Conservation (phyloP, 1,140 invertebrate species). For the Ptiloglossa arizonensis region DNA sequence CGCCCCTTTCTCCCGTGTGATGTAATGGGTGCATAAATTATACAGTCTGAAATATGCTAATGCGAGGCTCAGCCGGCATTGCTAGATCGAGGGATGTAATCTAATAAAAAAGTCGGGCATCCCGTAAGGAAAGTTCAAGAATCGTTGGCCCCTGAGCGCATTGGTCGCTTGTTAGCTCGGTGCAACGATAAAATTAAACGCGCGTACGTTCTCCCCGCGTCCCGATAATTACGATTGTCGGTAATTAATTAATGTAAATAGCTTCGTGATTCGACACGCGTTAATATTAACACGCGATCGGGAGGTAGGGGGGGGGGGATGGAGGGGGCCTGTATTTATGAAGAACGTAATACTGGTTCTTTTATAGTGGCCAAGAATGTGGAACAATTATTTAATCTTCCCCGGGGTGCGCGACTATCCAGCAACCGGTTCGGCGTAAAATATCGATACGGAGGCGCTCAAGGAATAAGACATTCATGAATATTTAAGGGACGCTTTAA, state of each 20-base stretch:
- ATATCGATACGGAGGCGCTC: constrained; percentile 28
- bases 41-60: constrained; percentile 62
- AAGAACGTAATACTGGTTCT: not conserved
- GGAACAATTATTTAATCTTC: constrained; percentile 45
- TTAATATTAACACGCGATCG: constrained; percentile 25
- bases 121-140: constrained; percentile 39
- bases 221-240: constrained; percentile 27
- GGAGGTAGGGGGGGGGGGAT: too few species aligned
- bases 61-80: constrained; percentile 44
- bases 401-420: constrained; percentile 24
- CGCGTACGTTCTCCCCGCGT: not conserved
- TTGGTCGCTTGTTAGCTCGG: constrained; percentile 7
- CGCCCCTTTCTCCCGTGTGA: constrained; percentile 26
- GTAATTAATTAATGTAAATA: constrained; percentile 37
- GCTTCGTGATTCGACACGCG: not conserved
- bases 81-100: constrained; percentile 51
- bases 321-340: constrained; percentile 11
- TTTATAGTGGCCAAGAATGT: constrained; percentile 13
- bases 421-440: constrained; percentile 44
- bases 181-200: constrained; percentile 13
- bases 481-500: constrained; percentile 55
- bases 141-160: constrained; percentile 19
- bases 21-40: constrained; percentile 63
- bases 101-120: constrained; percentile 60
- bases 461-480: constrained; percentile 53